Evolutionary conservation across 1,140 invertebrate genomes (phyloP).

Genomic region (Phymastichus coffea): DNA sequence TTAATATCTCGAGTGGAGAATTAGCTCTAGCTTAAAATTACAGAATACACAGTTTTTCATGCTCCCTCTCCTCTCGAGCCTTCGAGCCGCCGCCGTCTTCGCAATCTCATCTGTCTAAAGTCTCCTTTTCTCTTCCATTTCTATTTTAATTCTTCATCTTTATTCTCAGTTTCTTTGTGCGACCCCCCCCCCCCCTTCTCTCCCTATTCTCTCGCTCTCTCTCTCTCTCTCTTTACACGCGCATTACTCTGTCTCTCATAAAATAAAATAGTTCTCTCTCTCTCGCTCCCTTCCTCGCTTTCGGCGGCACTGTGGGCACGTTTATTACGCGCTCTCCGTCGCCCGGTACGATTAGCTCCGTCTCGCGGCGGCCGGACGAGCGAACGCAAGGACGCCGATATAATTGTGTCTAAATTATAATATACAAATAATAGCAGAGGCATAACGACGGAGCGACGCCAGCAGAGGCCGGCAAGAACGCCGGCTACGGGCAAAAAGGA

Average conservation of each 20-base stretch:
- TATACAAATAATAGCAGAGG: slow-evolving; percentile 60
- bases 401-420: slow-evolving; percentile 60
- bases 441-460: slow-evolving; percentile 55
- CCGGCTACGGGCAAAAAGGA: background rate
- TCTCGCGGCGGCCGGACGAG: slow-evolving; percentile 13
- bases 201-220: background rate
- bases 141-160: slow-evolving; percentile 29
- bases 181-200: slow-evolving; percentile 27
- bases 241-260: slow-evolving; percentile 15
- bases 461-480: slow-evolving; percentile 50
- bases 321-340: slow-evolving; percentile 3
- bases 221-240: slow-evolving; percentile 18
- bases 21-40: slow-evolving; percentile 23
- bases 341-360: slow-evolving; percentile 28
- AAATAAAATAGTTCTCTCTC: slow-evolving; percentile 35
- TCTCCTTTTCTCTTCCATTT: slow-evolving; percentile 11
- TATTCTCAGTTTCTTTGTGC: no score
- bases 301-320: slow-evolving; percentile 27
- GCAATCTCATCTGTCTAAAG: slow-evolving; percentile 23
- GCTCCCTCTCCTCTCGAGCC: slow-evolving; percentile 13
- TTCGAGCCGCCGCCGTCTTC: slow-evolving; percentile 29
- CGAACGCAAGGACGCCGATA: slow-evolving; percentile 44
- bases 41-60: slow-evolving; percentile 23
- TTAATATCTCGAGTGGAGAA: slow-evolving; percentile 23
- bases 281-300: slow-evolving; percentile 19